Evolutionary conservation across 2,888 invertebrate species (phyloP).

Genomic region (Agrotis clavis): DNA sequence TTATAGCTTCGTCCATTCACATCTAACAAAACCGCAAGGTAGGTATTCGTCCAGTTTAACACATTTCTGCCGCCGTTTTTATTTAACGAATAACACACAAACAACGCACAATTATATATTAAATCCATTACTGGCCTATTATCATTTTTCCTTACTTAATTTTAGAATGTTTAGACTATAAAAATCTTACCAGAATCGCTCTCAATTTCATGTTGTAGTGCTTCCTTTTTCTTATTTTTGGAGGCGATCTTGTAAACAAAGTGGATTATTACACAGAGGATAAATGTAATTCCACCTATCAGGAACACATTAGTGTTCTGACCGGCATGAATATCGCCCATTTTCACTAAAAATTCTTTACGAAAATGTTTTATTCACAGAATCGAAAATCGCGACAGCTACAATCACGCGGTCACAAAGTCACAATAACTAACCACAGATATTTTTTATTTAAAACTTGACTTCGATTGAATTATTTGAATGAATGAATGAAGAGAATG

Average conservation of each 20-base stretch:
- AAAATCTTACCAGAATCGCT: conserved; percentile 81
- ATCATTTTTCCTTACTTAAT: conserved; percentile 12
- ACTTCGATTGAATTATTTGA: conserved; percentile 65
- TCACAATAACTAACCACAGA: conserved; percentile 74
- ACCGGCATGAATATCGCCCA: conserved; percentile 85
- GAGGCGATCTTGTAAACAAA: conserved; percentile 83
- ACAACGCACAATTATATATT: not conserved
- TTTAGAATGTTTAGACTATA: conserved; percentile 17
- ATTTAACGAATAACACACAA: not conserved
- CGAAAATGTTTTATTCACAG: conserved; percentile 67
- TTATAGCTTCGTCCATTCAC: conserved; percentile 71
- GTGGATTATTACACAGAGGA: conserved; percentile 82
- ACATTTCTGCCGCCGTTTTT: conserved; percentile 41
- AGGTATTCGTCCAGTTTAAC: conserved; percentile 32
- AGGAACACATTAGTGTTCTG: conserved; percentile 77
- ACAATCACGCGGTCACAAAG: conserved; percentile 84
- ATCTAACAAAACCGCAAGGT: conserved; percentile 66
- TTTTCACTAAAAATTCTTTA: conserved; percentile 85
- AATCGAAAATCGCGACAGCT: conserved; percentile 71
- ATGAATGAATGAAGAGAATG: conserved; percentile 31
- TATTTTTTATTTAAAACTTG: conserved; percentile 53
- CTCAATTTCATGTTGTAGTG: conserved; percentile 80
- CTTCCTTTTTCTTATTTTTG: conserved; percentile 82
- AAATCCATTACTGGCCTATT: not conserved
- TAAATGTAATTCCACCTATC: conserved; percentile 77